Evolutionary conservation across 1,140 invertebrate species (phyloP).

Genomic region (Pseudomyrmex concolor): DNA sequence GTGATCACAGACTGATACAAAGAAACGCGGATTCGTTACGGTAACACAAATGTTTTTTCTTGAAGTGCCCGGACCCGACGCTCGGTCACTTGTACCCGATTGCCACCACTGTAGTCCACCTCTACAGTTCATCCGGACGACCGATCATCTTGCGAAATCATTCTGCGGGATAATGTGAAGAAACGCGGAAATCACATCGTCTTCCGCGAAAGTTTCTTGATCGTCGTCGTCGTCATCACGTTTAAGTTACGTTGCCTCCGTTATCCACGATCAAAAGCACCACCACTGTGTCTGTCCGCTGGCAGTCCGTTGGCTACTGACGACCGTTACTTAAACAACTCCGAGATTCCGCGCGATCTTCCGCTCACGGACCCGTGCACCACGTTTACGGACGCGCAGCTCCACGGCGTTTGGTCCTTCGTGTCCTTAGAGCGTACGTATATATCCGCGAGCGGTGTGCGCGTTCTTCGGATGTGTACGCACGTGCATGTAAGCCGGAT

Average conservation of each 20-base stretch:
- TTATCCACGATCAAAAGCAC: slow-evolving; percentile 56
- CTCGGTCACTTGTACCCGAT: slow-evolving; percentile 26
- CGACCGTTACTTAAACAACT: slow-evolving; percentile 18
- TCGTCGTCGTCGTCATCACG: slow-evolving; percentile 27
- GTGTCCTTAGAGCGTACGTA: slow-evolving; percentile 64
- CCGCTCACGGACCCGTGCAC: slow-evolving; percentile 44
- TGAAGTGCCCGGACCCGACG: slow-evolving; percentile 58
- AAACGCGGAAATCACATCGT: slow-evolving; percentile 37
- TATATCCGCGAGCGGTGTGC: slow-evolving; percentile 54
- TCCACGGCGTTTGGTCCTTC: slow-evolving; percentile 61
- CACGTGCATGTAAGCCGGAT: slow-evolving; percentile 55
- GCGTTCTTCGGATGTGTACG: slow-evolving; percentile 33
- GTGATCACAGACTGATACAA: slow-evolving; percentile 29
- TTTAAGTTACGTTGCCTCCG: not conserved
- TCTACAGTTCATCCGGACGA: slow-evolving; percentile 29
- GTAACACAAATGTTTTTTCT: slow-evolving; percentile 64
- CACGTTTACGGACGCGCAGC: slow-evolving; percentile 58
- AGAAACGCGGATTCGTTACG: slow-evolving; percentile 36
- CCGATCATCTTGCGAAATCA: slow-evolving; percentile 33
- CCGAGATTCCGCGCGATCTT: slow-evolving; percentile 35
- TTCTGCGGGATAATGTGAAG: slow-evolving; percentile 14
- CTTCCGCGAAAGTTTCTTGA: slow-evolving; percentile 65
- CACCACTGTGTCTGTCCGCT: slow-evolving; percentile 58
- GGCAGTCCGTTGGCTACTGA: not conserved
- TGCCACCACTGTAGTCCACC: slow-evolving; percentile 23